Percentiles rank a stretch among this genome's conserved stretches.
Evolutionary conservation across 2,797 vertebrate species (phyloP).

Genomic region (Gobionotothen gibberifrons): DNA sequence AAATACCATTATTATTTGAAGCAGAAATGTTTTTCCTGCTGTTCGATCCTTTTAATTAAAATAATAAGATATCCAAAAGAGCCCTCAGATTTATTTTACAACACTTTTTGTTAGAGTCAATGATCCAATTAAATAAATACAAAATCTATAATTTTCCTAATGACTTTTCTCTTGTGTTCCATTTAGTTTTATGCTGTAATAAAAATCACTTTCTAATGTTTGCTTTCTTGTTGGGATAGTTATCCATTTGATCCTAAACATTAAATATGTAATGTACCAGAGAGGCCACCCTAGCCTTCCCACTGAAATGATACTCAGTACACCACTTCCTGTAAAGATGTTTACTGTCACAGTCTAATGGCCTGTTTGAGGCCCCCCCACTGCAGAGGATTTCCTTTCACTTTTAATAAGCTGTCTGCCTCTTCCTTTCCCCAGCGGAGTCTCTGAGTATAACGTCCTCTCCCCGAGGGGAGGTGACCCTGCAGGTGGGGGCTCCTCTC

Average conservation of each 20-base stretch:
- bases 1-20: too few relatives aligned
- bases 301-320: conserved; percentile 1
- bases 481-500: conserved; percentile 81
- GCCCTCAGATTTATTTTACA: not conserved
- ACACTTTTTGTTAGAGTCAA: not conserved
- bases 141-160: not conserved
- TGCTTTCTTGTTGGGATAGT: not conserved
- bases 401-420: not conserved
- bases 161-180: not conserved
- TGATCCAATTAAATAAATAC: not conserved
- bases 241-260: conserved; percentile 10
- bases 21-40: too few relatives aligned
- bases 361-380: conserved; percentile 10
- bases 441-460: conserved; percentile 72
- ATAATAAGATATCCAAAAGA: not conserved
- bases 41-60: not conserved
- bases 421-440: conserved; percentile 67
- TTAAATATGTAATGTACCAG: conserved; percentile 10
- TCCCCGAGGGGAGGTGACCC: conserved; percentile 76
- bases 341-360: conserved; percentile 10
- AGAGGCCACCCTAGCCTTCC: not conserved
- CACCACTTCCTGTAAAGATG: conserved; percentile 12
- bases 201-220: not conserved
- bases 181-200: not conserved
- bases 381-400: conserved; percentile 4